Percentiles rank a stretch among this genome's conserved stretches.
Evolutionary conservation across 1,140 invertebrate species (phyloP).

Genomic region (Mactra quadrangularis): DNA sequence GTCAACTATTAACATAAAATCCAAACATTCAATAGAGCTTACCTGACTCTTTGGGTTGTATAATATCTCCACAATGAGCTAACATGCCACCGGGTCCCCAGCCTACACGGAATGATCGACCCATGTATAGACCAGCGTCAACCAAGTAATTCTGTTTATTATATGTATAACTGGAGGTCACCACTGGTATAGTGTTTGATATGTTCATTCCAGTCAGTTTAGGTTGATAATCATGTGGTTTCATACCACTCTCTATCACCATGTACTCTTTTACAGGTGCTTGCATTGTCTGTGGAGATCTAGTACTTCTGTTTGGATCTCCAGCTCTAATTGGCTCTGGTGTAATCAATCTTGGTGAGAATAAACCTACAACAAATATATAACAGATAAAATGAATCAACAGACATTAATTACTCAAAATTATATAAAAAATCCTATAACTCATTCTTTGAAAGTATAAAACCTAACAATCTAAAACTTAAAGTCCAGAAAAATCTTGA

Average conservation of each 20-base stretch:
- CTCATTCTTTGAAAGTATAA: no score
- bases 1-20: no score
- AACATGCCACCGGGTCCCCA: constrained; percentile 89
- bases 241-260: constrained; percentile 78
- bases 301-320: constrained; percentile 45
- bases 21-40: no score
- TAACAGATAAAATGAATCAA: not conserved
- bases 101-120: constrained; percentile 89
- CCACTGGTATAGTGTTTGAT: constrained; percentile 67
- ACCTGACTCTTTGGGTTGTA: constrained; percentile 53
- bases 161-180: constrained; percentile 76
- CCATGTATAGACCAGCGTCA: constrained; percentile 87
- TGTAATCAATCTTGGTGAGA: constrained; percentile 67
- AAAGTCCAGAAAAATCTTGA: no score
- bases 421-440: no score
- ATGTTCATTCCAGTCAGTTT: constrained; percentile 74
- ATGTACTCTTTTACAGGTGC: constrained; percentile 76
- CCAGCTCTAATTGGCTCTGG: constrained; percentile 67
- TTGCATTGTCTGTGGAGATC: constrained; percentile 68
- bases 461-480: no score
- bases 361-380: constrained; percentile 59
- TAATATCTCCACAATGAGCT: constrained; percentile 79
- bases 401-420: no score
- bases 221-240: constrained; percentile 68
- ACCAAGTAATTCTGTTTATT: constrained; percentile 85